A percentile compares a stretch with the other conserved stretches of the same genome.
phyloP scores from a whole-genome alignment of 2,113 vertebrate species.

The Psittacula cyanocephala region DNA sequence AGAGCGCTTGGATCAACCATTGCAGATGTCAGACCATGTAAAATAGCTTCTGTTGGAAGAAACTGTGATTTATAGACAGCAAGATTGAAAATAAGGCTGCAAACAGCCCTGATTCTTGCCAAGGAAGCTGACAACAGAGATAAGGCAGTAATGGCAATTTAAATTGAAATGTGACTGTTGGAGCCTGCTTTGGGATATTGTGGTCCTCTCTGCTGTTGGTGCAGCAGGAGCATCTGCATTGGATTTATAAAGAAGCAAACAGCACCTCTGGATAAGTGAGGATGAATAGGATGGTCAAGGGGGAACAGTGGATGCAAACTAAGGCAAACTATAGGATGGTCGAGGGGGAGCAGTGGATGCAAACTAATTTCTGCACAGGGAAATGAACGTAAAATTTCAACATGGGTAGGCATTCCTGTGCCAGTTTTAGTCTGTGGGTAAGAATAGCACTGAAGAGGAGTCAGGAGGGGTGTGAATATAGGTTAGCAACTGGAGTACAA shows the following conservation, averaged over 20 bases:
- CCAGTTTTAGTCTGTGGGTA: background rate
- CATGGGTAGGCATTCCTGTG: background rate
- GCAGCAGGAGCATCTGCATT: background rate
- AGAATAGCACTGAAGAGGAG: constrained; percentile 34
- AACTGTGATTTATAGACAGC: background rate
- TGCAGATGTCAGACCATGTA: background rate
- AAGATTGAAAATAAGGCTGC: background rate
- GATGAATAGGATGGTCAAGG: background rate
- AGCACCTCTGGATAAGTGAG: rapidly evolving
- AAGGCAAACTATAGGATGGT: too few species aligned
- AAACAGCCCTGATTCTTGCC: background rate
- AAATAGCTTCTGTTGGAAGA: background rate
- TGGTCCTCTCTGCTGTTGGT: background rate
- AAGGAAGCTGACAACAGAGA: background rate
- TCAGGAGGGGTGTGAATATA: background rate
- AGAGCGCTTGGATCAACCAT: background rate
- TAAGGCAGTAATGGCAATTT: background rate
- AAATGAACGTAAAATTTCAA: background rate
- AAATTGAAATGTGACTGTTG: background rate
- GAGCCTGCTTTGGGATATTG: background rate
- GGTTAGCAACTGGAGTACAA: background rate
- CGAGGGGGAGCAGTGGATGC: background rate
- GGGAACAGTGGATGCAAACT: background rate
- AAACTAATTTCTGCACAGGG: background rate
- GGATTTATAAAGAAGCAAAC: background rate